Percentiles rank a stretch among this genome's conserved stretches.
These are phyloP conservation scores for Corythaeola cristata DNA, from an alignment of 2,113 vertebrate species.

Conservation along the genomic window DNA sequence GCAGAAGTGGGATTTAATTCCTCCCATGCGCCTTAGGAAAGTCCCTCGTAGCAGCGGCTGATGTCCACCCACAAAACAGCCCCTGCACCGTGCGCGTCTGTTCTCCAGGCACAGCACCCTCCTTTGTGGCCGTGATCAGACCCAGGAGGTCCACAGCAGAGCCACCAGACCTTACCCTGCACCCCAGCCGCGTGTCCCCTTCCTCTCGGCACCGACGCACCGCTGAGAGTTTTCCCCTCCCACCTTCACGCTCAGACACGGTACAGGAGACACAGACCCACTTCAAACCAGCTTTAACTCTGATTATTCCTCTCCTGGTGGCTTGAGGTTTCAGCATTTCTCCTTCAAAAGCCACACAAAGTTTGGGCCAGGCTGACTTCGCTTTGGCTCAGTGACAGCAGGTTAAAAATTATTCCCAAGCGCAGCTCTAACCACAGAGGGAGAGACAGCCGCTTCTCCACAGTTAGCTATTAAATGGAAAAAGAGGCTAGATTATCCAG, in stretches of 20 bases:
- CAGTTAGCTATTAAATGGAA: not conserved
- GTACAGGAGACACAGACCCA: no score
- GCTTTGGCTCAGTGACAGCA: accelerated
- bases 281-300: accelerated
- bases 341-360: not conserved
- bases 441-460: not conserved
- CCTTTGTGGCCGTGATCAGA: accelerated
- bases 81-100: not conserved
- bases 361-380: not conserved
- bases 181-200: accelerated
- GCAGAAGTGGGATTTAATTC: not conserved
- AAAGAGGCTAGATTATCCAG: not conserved
- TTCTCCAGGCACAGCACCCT: not conserved
- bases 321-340: not conserved
- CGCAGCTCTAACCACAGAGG: not conserved
- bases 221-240: no score
- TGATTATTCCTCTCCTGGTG: not conserved
- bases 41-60: not conserved
- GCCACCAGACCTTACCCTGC: not conserved
- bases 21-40: not conserved
- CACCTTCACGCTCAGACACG: accelerated
- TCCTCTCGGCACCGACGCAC: not conserved
- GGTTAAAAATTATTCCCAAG: conserved; percentile 18
- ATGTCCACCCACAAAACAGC: not conserved
- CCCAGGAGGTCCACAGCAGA: accelerated